phyloP scores from a whole-genome alignment of 2,888 invertebrate genomes.

The Chymomyza fuscimana region DNA sequence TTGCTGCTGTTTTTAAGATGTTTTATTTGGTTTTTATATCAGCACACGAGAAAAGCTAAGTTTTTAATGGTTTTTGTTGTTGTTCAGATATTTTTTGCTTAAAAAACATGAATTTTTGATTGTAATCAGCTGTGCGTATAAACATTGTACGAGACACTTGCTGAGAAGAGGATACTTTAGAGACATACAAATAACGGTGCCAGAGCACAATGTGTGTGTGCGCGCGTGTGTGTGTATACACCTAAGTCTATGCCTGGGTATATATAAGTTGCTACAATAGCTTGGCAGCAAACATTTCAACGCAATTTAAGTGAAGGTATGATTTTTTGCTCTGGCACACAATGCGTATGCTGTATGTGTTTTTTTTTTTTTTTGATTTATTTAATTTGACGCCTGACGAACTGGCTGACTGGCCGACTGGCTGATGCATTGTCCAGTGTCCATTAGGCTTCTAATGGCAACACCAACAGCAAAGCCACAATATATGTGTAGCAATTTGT shows the following conservation, averaged over 20 bases:
- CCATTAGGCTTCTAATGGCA: slow-evolving; percentile 20
- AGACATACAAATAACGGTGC: slow-evolving; percentile 29
- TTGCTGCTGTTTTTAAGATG: no score
- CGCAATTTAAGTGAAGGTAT: slow-evolving; percentile 1
- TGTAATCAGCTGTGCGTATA: not conserved
- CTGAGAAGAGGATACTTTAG: slow-evolving; percentile 52
- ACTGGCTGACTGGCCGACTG: not conserved
- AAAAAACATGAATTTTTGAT: not conserved
- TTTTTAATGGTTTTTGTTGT: no score
- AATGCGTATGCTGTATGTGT: slow-evolving; percentile 52
- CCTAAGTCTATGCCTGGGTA: not conserved
- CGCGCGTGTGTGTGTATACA: slow-evolving; percentile 13
- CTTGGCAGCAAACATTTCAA: not conserved
- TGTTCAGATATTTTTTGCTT: no score
- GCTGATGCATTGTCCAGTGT: slow-evolving; percentile 30
- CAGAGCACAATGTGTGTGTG: slow-evolving; percentile 3
- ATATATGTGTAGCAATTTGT: slow-evolving; percentile 64
- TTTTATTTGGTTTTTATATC: no score
- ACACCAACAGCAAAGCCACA: slow-evolving; percentile 28
- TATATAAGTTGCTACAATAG: not conserved
- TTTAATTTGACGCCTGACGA: slow-evolving; percentile 43
- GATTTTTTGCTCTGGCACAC: slow-evolving; percentile 28
- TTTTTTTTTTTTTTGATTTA: slow-evolving; percentile 49
- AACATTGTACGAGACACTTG: not conserved
- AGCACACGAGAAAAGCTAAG: no score